phyloP scores from a whole-genome alignment of 2,888 invertebrate species.

The Leucophora obtusa region DNA sequence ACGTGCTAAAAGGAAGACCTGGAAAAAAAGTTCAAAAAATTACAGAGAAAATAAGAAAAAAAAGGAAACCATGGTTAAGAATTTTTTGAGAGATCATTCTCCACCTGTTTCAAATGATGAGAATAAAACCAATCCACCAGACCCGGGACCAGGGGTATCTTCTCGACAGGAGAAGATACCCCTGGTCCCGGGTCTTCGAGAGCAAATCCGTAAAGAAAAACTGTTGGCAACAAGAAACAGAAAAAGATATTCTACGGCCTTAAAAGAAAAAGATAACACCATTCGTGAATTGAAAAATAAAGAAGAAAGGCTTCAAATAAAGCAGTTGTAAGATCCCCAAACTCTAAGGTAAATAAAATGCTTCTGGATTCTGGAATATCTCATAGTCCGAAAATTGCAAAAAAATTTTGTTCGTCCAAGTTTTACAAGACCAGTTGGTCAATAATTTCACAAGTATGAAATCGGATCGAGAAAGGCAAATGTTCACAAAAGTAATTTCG shows the following conservation, averaged over 20 bases:
- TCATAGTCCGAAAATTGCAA: no score
- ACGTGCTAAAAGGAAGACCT: slow-evolving; percentile 20
- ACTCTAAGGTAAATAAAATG: slow-evolving; percentile 1
- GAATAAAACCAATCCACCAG: slow-evolving; percentile 9
- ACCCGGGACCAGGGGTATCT: slow-evolving; percentile 8
- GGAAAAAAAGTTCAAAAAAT: slow-evolving; percentile 13
- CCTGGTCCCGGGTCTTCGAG: slow-evolving; percentile 18
- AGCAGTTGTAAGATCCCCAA: slow-evolving; percentile 2
- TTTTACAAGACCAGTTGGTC: slow-evolving; percentile 21
- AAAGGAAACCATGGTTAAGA: no score
- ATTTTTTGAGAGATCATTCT: no score
- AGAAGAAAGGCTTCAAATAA: slow-evolving; percentile 14
- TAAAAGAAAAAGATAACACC: slow-evolving; percentile 16
- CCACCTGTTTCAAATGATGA: no score
- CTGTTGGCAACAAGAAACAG: slow-evolving; percentile 21
- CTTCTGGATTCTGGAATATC: slow-evolving; percentile 13
- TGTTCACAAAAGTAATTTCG: slow-evolving; percentile 32
- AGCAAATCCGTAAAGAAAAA: slow-evolving; percentile 19
- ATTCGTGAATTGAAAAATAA: slow-evolving; percentile 11
- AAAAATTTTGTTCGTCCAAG: no score
- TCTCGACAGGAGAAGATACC: not conserved
- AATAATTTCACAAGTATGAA: slow-evolving; percentile 35
- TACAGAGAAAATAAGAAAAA: slow-evolving; percentile 22
- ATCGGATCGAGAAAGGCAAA: slow-evolving; percentile 33
- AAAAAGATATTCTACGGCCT: slow-evolving; percentile 20